Evolutionary conservation across 2,797 vertebrate species (phyloP).

Genomic region (Cyprinodon diabolis): DNA sequence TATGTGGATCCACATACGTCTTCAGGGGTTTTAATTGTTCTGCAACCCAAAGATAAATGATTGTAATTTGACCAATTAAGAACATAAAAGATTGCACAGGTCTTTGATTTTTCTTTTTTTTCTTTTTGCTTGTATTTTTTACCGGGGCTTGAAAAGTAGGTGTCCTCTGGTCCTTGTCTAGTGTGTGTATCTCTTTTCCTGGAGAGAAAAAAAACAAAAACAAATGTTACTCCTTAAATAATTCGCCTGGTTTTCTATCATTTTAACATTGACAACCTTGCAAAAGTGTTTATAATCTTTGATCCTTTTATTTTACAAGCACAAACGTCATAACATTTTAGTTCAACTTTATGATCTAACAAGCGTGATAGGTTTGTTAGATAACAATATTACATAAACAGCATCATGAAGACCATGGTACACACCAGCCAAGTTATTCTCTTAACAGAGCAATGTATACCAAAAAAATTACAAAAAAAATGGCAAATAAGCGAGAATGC

Average conservation of each 20-base stretch:
- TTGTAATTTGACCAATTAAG: slow-evolving; percentile 3
- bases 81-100: background rate
- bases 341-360: background rate
- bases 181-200: slow-evolving; percentile 84
- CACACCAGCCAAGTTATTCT: background rate
- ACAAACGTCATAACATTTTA: background rate
- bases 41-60: slow-evolving; percentile 52
- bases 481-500: background rate
- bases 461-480: background rate
- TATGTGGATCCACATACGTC: slow-evolving; percentile 97
- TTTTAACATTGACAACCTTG: slow-evolving; percentile 16
- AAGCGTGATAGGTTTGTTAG: background rate
- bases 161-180: slow-evolving; percentile 88
- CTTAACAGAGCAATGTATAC: background rate
- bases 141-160: slow-evolving; percentile 95
- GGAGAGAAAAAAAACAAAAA: slow-evolving; percentile 36
- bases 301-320: background rate
- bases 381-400: background rate
- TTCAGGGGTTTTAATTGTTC: slow-evolving; percentile 97
- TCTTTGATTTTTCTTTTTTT: too few species aligned
- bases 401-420: background rate
- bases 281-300: background rate
- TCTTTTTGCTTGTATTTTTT: slow-evolving; percentile 7
- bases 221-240: slow-evolving; percentile 12
- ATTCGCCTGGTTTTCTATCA: slow-evolving; percentile 47